Evolutionary conservation across 2,888 invertebrate genomes (phyloP).

Genomic region (Agapetus fuscipes): DNA sequence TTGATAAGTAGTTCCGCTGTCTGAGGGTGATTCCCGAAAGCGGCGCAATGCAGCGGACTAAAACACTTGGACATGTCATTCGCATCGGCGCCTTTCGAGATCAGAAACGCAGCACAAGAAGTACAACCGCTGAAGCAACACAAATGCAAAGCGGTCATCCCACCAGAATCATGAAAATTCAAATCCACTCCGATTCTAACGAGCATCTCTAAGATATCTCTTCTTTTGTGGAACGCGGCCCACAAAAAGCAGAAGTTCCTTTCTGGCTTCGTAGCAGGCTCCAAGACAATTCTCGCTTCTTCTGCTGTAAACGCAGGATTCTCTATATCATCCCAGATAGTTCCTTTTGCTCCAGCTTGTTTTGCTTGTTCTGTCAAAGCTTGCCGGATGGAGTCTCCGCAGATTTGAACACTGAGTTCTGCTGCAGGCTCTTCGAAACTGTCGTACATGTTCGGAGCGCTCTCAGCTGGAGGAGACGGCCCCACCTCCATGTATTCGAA

Average conservation of each 20-base stretch:
- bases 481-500: conserved; percentile 73
- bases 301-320: conserved; percentile 52
- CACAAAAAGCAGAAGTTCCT: conserved; percentile 63
- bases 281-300: conserved; percentile 42
- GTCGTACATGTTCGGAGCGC: conserved; percentile 72
- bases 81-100: conserved; percentile 58
- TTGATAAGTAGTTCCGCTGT: conserved; percentile 70
- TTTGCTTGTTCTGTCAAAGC: conserved; percentile 68
- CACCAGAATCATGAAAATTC: conserved; percentile 60
- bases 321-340: conserved; percentile 67
- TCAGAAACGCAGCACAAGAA: conserved; percentile 58
- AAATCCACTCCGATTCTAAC: conserved; percentile 60
- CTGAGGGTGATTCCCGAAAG: conserved; percentile 76
- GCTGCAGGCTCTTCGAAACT: conserved; percentile 66
- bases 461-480: conserved; percentile 70
- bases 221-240: conserved; percentile 62
- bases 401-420: conserved; percentile 62
- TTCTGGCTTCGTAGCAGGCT: conserved; percentile 53
- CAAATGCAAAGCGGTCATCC: conserved; percentile 65
- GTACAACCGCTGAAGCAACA: conserved; percentile 71
- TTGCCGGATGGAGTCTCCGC: conserved; percentile 62
- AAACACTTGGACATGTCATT: conserved; percentile 62
- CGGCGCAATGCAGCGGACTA: conserved; percentile 81
- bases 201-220: conserved; percentile 54
- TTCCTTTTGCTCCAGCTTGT: conserved; percentile 53